Evolutionary conservation across 2,113 vertebrate genomes (phyloP), one percentile per base, ranked within the genome.

Genomic region (Ammospiza caudacuta): DNA sequence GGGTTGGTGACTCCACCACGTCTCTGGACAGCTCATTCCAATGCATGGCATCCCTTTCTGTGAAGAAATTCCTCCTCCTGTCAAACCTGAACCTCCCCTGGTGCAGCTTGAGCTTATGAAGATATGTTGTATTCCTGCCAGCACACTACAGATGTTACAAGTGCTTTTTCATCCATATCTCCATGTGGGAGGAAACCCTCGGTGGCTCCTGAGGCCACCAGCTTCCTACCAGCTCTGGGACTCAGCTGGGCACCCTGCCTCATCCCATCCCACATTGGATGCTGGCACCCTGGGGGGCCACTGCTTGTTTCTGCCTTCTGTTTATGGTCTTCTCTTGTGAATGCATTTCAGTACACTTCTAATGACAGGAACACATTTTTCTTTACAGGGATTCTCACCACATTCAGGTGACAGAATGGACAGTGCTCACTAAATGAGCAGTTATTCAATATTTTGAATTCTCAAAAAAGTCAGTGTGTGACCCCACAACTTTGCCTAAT

Each of bases 391-490:
- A 68, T 87, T 92, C n/a, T 73, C 69, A 13, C 9, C 0, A 0
- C 33, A 72, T 75, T 93, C 52, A 49, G 52, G 27, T 86, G 73
- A 87, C 64, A 66, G 54, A 95, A 89, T 54, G 41, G 66, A 31
- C 66, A 78, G 12, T 27, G 12, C 37, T 94, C 54, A 72, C 49
- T 75, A 94, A 94, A 78, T 87, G 73, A 93, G 64, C 52, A 84
- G 24, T 88, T 89, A 70, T 61, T 92, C 73, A 95, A 55, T 92
- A 81, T 94, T 96, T 86, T 78, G 19, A 87, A 94, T 85, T 84
- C 64, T 89, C 58, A 15, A 80, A 54, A 92, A 90, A 77, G 37
- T 67, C 76, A 83, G 27, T 4, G 3, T 87, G 62, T 87, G 87
- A 92, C 74, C 28, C 69, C 47, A 64, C 20, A 64, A n/a, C n/a